phyloP scores from a whole-genome alignment of 2,113 vertebrate genomes.

The Zingel zingel region DNA sequence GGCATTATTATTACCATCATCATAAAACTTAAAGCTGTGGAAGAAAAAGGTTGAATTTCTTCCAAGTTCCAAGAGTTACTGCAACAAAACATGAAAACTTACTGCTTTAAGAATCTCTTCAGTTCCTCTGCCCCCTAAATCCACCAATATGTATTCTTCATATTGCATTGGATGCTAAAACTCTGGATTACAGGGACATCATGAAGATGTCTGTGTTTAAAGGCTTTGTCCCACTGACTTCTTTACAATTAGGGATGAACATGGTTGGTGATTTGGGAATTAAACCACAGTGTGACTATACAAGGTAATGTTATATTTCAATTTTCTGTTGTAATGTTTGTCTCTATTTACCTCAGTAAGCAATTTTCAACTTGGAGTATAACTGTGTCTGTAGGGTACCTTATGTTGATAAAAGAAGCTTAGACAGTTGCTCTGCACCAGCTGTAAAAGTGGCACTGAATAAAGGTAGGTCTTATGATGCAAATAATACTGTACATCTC shows the following conservation, averaged over 20 bases:
- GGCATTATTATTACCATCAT: neutral
- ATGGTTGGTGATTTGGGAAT: neutral
- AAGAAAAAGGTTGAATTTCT: constrained; percentile 8
- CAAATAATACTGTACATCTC: neutral
- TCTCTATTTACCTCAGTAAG: neutral
- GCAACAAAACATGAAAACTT: constrained; percentile 5
- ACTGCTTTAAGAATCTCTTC: neutral
- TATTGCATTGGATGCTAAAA: neutral
- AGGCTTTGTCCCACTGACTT: neutral
- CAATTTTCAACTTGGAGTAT: neutral
- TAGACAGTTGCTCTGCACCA: neutral
- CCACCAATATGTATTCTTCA: neutral
- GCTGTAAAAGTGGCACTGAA: neutral
- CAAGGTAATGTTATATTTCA: neutral
- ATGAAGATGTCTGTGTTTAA: neutral
- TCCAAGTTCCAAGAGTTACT: neutral
- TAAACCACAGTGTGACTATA: neutral
- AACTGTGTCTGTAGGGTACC: neutral
- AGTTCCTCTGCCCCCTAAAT: neutral
- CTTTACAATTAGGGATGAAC: neutral
- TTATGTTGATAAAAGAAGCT: neutral
- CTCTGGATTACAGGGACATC: neutral
- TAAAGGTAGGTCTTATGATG: neutral
- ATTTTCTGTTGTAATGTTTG: neutral
- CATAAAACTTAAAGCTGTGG: constrained; percentile 9